Evolutionary conservation across 2,113 vertebrate genomes (phyloP).

Genomic region (Bubo scandiacus): DNA sequence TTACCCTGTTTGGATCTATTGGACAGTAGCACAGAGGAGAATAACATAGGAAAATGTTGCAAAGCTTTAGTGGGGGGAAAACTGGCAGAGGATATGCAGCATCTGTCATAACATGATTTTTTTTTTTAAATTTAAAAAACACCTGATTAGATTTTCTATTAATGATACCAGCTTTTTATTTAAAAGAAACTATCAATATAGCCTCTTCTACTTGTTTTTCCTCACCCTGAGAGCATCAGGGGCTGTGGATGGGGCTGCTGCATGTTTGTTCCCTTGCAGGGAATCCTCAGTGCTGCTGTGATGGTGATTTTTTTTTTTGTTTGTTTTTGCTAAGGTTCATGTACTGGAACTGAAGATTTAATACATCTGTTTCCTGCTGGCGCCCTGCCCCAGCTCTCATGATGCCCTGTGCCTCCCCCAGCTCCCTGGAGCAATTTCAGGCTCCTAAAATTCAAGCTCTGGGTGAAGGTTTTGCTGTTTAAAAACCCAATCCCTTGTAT

Average conservation of each 20-base stretch:
- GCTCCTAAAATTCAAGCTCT: background rate
- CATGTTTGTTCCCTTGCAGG: background rate
- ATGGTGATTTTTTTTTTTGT: background rate
- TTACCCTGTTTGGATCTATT: background rate
- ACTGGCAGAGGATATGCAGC: background rate
- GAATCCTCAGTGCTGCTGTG: background rate
- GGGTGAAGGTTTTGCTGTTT: background rate
- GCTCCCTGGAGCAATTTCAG: background rate
- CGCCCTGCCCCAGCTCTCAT: background rate
- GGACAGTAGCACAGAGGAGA: accelerated
- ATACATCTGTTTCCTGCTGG: conserved; percentile 61
- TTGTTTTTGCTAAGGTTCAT: background rate
- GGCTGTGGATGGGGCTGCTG: background rate
- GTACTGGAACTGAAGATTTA: background rate
- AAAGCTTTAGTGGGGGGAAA: background rate
- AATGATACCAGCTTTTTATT: background rate
- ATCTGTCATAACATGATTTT: background rate
- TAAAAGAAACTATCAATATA: background rate
- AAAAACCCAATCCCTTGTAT: background rate
- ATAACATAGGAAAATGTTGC: background rate
- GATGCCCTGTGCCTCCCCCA: background rate
- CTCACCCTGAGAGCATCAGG: too few species aligned
- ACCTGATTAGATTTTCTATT: background rate
- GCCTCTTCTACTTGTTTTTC: background rate
- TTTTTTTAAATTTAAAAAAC: background rate